Conservation (phyloP, 64 coral and sea anemone genomes). For the Dendrophyllia cribrosa region DNA sequence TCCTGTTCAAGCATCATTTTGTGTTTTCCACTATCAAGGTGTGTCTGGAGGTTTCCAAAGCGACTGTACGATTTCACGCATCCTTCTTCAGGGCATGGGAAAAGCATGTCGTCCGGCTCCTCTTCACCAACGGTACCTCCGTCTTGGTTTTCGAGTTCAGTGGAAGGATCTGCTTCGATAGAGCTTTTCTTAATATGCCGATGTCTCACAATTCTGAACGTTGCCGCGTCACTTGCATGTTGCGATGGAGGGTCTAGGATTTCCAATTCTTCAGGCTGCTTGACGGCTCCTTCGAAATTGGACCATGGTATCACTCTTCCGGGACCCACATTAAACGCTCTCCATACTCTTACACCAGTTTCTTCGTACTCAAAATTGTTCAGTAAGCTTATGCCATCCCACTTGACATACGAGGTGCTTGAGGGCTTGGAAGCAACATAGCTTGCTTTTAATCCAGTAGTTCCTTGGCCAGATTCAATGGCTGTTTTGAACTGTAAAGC, state of each 20-base stretch:
- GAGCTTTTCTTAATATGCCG: background rate
- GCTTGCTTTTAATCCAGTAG: conserved; percentile 42
- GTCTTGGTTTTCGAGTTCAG: background rate
- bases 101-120: conserved; percentile 8
- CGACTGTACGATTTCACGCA: conserved; percentile 41
- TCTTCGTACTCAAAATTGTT: conserved; percentile 77
- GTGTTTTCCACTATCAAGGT: conserved; percentile 56
- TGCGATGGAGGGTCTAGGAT: conserved; percentile 13
- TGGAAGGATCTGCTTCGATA: conserved; percentile 2
- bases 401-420: conserved; percentile 49
- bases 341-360: conserved; percentile 50
- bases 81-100: conserved; percentile 56
- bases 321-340: conserved; percentile 55
- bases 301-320: conserved; percentile 48
- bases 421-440: conserved; percentile 36
- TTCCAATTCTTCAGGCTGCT: conserved; percentile 4
- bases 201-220: background rate
- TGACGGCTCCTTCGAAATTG: background rate
- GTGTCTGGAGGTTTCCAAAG: conserved; percentile 55
- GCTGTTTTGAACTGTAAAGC: conserved; percentile 64
- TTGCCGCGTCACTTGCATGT: background rate
- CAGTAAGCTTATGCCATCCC: conserved; percentile 73
- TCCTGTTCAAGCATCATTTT: conserved; percentile 18
- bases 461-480: conserved; percentile 65
- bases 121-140: background rate